Base-by-base conservation (phyloP, 1,140 invertebrate genomes). In the Ceratina australensis region DNA sequence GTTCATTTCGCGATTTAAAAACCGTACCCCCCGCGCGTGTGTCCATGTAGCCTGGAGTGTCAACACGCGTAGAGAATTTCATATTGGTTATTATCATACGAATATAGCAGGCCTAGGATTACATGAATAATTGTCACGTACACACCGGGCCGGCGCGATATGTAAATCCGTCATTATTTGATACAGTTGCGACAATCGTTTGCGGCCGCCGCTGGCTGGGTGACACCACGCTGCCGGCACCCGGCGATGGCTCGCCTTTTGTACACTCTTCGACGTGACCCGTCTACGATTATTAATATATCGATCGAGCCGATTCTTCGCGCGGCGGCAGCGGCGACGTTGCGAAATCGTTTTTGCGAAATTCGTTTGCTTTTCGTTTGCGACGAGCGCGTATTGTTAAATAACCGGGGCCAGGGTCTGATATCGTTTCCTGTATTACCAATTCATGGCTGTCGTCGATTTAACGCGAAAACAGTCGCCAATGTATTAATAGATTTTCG, bases 51-150 rank as follows among this genome's bases (percentile, higher is more conserved):
- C 57, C 67, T 72, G 49, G 75, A 50, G 59, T 74, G 59, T 74
- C 65, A 57, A 83, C 47, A 65, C 77, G 82, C 82, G 82, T 26
- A 65, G 72, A 72, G 82, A 84, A 84, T 84, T 84, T 80, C 65
- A 83, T 82, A 80, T 84, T 82, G 81, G 66, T 83, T 79, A 84
- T 84, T 84, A 84, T 80, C 82, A 84, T 84, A 83, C 72, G 81
- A 83, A 79, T 83, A 84, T 83, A 65, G 81, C 63, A 75, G 81
- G 61, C 66, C 72, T 61, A 83, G 60, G 78, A 83, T 83, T 67
- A 83, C 72, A 79, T 69, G 67, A 84, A 84, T 84, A 84, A 84
- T 83, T 79, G 67, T 84, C 82, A 71, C 78, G 56, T 68, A 67
- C 66, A 73, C 54, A 28, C 47, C 72, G 63, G 80, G 33, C 33